A percentile compares a stretch with the other conserved stretches of the same genome.
Conservation (phyloP, 2,888 invertebrate species). For the Bellardia pandia region DNA sequence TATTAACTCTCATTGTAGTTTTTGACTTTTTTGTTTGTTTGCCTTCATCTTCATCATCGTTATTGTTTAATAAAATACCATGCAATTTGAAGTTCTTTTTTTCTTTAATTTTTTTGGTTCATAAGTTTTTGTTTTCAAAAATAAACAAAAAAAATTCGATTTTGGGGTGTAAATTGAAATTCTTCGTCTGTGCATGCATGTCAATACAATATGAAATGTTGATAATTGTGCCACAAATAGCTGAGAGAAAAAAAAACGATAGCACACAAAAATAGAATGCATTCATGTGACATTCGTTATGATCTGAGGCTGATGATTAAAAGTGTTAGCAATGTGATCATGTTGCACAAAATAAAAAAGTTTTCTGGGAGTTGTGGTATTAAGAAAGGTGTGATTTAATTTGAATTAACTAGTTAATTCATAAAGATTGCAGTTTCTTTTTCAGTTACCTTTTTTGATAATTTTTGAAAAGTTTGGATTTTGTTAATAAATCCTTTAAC, state of each 20-base stretch:
- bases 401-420: slow-evolving; percentile 47
- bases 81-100: slow-evolving; percentile 46
- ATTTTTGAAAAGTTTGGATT: neutral
- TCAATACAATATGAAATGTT: slow-evolving; percentile 66
- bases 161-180: slow-evolving; percentile 73
- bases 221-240: slow-evolving; percentile 59
- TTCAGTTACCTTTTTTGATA: neutral
- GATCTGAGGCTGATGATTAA: slow-evolving; percentile 26
- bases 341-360: slow-evolving; percentile 40
- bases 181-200: slow-evolving; percentile 66
- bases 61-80: slow-evolving; percentile 60
- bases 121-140: slow-evolving; percentile 13
- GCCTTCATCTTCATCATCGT: slow-evolving; percentile 51
- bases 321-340: slow-evolving; percentile 43
- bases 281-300: slow-evolving; percentile 68
- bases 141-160: neutral
- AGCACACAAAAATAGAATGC: slow-evolving; percentile 52
- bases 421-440: neutral
- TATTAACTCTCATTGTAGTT: slow-evolving; percentile 70
- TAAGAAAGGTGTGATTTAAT: slow-evolving; percentile 68
- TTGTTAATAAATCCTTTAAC: no score
- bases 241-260: neutral
- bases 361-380: slow-evolving; percentile 33
- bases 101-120: neutral
- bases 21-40: slow-evolving; percentile 10